Percentiles rank a stretch among this genome's conserved stretches.
Conservation (phyloP, 2,113 vertebrate species). For the Pterocles burchelli region DNA sequence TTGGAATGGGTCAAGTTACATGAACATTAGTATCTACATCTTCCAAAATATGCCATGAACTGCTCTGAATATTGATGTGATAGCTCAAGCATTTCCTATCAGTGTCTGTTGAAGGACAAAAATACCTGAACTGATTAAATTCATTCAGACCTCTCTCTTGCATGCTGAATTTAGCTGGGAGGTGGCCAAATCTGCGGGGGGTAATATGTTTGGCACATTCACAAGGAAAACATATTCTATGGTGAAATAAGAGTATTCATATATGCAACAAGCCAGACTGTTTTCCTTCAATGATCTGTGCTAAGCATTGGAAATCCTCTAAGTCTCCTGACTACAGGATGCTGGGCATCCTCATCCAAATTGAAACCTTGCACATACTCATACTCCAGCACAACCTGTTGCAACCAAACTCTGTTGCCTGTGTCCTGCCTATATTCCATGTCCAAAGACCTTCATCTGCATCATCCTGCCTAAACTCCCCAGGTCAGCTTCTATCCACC, state of each 20-base stretch:
- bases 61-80: conserved; percentile 36
- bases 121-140: conserved; percentile 42
- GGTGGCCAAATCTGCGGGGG: conserved; percentile 26
- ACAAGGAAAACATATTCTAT: conserved; percentile 43
- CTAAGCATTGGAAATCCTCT: conserved; percentile 26
- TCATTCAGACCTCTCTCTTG: not conserved
- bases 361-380: fast-evolving
- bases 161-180: conserved; percentile 30
- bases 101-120: conserved; percentile 32
- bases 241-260: conserved; percentile 43
- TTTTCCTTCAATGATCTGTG: conserved; percentile 40
- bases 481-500: not conserved
- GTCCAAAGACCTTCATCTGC: not conserved
- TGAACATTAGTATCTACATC: conserved; percentile 2
- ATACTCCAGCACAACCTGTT: not conserved
- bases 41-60: conserved; percentile 32
- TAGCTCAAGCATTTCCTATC: conserved; percentile 9
- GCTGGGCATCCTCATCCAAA: not conserved
- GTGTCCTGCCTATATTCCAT: not conserved
- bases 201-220: conserved; percentile 44
- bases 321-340: not conserved
- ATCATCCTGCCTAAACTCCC: not conserved
- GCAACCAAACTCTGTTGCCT: not conserved
- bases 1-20: conserved; percentile 34
- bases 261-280: conserved; percentile 35